A percentile compares a stretch with the other conserved stretches of the same genome.
phyloP scores from a whole-genome alignment of 2,888 invertebrate genomes.

The Synanthedon vespiformis region DNA sequence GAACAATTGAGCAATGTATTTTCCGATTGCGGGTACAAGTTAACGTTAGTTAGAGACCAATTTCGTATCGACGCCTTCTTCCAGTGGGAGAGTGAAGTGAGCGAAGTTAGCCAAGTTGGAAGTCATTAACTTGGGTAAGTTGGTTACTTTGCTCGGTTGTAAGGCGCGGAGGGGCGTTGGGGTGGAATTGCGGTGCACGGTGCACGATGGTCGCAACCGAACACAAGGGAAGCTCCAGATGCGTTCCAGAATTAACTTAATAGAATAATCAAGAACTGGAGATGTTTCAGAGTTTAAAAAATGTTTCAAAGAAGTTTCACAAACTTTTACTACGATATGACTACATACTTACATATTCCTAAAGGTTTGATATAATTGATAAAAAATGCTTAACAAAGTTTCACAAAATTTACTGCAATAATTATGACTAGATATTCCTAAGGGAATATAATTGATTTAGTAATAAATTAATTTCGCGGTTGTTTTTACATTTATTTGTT shows the following conservation, averaged over 20 bases:
- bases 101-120: conserved; percentile 26
- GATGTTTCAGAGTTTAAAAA: background rate
- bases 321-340: too few species aligned
- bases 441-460: too few species aligned
- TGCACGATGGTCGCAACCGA: conserved; percentile 15
- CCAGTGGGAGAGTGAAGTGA: conserved; percentile 12
- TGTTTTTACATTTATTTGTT: too few species aligned
- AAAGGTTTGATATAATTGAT: too few species aligned
- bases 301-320: too few species aligned
- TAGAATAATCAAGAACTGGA: conserved; percentile 27
- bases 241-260: conserved; percentile 31
- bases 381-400: too few species aligned
- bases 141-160: conserved; percentile 23
- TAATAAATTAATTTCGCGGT: too few species aligned
- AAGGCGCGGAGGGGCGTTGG: background rate
- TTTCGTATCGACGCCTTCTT: conserved; percentile 20
- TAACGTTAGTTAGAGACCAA: conserved; percentile 32
- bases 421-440: too few species aligned
- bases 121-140: conserved; percentile 47
- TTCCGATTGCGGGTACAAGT: conserved; percentile 29
- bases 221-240: conserved; percentile 19
- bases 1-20: background rate
- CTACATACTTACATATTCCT: too few species aligned
- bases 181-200: conserved; percentile 10
- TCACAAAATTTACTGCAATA: too few species aligned